These are phyloP conservation scores for Rhodinocichla rosea DNA, from an alignment of 2,113 vertebrate genomes.

Conservation along the genomic window DNA sequence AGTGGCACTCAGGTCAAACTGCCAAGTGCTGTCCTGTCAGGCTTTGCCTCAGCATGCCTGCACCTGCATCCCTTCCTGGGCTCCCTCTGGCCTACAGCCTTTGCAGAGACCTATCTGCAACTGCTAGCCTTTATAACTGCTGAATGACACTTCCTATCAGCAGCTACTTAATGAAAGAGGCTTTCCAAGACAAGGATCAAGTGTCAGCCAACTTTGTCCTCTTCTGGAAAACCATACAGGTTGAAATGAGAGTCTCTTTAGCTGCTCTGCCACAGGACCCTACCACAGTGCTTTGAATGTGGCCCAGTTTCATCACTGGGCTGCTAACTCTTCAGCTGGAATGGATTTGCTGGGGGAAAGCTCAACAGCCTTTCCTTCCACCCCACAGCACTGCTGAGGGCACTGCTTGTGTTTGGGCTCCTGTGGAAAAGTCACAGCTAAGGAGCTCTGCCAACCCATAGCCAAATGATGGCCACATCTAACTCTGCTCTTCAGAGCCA, in stretches of 20 bases:
- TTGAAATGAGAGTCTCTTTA: not conserved
- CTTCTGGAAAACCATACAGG: not conserved
- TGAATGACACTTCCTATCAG: slow-evolving; percentile 69
- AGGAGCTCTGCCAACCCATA: not conserved
- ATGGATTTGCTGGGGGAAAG: not conserved
- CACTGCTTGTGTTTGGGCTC: not conserved
- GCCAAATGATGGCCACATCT: not conserved
- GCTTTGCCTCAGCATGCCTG: not conserved
- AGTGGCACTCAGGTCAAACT: not conserved
- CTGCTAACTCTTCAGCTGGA: not conserved
- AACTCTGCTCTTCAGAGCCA: not conserved
- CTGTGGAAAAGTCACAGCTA: fast-evolving
- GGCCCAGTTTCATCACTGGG: not conserved
- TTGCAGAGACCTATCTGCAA: slow-evolving; percentile 58
- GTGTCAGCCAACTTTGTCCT: slow-evolving; percentile 15
- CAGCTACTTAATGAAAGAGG: slow-evolving; percentile 66
- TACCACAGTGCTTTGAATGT: fast-evolving
- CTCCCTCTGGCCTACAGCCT: slow-evolving; percentile 32
- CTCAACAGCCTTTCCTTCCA: not conserved
- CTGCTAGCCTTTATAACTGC: slow-evolving; percentile 21
- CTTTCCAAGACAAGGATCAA: slow-evolving; percentile 34
- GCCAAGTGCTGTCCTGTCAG: not conserved
- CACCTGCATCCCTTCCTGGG: not conserved
- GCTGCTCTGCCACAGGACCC: not conserved
- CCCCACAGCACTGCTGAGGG: not conserved